Evolutionary conservation across 2,888 invertebrate species (phyloP), one percentile per base, ranked within the genome.

Genomic region (Teleiodes luculella): DNA sequence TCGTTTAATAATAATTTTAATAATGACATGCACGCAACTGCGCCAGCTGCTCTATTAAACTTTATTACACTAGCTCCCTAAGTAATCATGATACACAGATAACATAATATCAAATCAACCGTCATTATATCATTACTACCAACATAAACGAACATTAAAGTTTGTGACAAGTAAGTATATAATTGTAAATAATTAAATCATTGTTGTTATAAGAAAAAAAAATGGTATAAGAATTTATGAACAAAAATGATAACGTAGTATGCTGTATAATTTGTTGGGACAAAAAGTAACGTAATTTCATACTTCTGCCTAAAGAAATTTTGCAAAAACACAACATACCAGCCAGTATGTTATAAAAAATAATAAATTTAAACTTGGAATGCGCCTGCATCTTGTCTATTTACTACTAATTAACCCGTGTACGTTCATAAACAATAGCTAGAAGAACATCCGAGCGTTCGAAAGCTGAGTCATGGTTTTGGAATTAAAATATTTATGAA

Each of bases 401-500:
- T 47, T 46, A 20, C 20, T 52, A 37, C 41, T 54, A 56, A 57
- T 57, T 57, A 57, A 54, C 28, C 20, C 20, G 31, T 37, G 50
- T 39, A 36, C 37, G 41, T 16, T 49, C 39, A 63, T 60, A 65
- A 68, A 72, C 67, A 72, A 69, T 63, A 58, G 30, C 50, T 30
- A 57, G 62, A 65, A 61, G 59, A 60, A 49, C 28, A 53, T 33
- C n/a, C 13, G 1, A 14, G 13, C 6, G 24, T 43, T 49, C 18
- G 45, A 46, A 57, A 62, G 81, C 79, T 72, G 75, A 75, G 74
- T 82, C 80, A 82, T 63, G 62, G 54, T 52, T 55, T 58, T 65
- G 72, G 67, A 71, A 80, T 82, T 81, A 81, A 79, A 80, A 80
- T 80, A 80, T 77, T 78, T 78, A 76, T 72, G 72, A 72, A 68